Conservation (phyloP, 2,797 vertebrate species). For the Babyrousa celebensis region DNA sequence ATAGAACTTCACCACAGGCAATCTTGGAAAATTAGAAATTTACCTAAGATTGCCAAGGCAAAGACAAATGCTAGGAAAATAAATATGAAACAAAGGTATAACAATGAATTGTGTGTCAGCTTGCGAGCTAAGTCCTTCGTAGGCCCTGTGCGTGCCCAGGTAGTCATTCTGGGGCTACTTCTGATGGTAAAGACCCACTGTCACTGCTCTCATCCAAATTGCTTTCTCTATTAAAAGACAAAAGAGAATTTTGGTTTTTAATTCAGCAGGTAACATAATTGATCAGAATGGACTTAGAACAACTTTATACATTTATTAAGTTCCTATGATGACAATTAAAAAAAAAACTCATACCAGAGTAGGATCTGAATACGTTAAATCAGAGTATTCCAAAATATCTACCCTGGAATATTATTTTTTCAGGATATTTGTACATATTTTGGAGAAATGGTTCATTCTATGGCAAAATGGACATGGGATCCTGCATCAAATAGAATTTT, state of each 20-base stretch:
- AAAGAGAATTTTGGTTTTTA: neutral
- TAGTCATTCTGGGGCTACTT: neutral
- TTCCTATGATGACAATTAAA: neutral
- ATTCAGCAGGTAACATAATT: neutral
- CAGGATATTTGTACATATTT: neutral
- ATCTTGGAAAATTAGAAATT: conserved; percentile 61
- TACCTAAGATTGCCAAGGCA: conserved; percentile 17
- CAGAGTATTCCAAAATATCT: neutral
- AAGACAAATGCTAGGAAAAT: conserved; percentile 64
- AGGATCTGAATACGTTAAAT: neutral
- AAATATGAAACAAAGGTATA: conserved; percentile 44
- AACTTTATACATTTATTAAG: neutral
- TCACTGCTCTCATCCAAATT: neutral
- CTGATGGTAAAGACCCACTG: neutral
- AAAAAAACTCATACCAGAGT: neutral
- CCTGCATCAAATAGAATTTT: neutral
- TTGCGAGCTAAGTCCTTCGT: neutral
- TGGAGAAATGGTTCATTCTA: neutral
- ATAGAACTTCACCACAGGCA: conserved; percentile 58
- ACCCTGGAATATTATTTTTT: conserved; percentile 22
- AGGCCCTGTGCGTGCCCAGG: no score
- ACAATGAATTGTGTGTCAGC: neutral
- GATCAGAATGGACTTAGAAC: conserved; percentile 7
- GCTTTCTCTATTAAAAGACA: conserved; percentile 7
- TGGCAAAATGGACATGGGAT: neutral